Evolutionary conservation across 2,113 vertebrate species (phyloP).

Genomic region (Prolemur simus): DNA sequence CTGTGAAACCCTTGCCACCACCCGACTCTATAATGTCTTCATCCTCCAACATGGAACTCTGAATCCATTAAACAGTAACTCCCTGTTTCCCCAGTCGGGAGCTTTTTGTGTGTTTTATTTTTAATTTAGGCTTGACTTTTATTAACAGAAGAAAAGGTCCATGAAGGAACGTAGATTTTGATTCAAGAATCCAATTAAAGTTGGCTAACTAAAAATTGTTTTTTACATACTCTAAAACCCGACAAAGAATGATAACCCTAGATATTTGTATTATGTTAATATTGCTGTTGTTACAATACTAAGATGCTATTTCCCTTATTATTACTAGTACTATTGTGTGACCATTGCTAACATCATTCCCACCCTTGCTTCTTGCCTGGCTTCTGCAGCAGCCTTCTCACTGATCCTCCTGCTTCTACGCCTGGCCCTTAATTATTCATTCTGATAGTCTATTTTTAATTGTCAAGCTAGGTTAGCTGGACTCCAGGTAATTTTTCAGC

Average conservation of each 20-base stretch:
- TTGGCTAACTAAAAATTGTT: neutral
- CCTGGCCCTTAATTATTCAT: neutral
- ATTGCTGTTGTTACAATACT: neutral
- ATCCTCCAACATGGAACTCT: neutral
- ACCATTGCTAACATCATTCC: rapidly evolving
- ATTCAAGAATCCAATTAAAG: neutral
- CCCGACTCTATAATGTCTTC: neutral
- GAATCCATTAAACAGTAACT: neutral
- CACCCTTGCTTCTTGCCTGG: neutral
- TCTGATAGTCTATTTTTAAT: neutral
- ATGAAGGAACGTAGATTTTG: neutral
- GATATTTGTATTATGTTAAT: neutral
- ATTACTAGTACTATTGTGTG: neutral
- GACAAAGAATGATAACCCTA: neutral
- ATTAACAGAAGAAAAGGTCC: neutral
- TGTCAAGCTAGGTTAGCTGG: neutral
- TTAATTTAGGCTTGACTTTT: neutral
- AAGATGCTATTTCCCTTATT: neutral
- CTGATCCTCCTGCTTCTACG: neutral
- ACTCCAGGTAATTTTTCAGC: neutral
- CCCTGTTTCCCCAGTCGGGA: neutral
- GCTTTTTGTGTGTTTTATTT: neutral
- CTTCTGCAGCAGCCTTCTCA: neutral
- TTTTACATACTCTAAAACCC: neutral
- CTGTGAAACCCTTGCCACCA: no score